These are phyloP conservation scores for Tortrix viridana DNA, from an alignment of 2,888 invertebrate genomes.

Conservation along the genomic window DNA sequence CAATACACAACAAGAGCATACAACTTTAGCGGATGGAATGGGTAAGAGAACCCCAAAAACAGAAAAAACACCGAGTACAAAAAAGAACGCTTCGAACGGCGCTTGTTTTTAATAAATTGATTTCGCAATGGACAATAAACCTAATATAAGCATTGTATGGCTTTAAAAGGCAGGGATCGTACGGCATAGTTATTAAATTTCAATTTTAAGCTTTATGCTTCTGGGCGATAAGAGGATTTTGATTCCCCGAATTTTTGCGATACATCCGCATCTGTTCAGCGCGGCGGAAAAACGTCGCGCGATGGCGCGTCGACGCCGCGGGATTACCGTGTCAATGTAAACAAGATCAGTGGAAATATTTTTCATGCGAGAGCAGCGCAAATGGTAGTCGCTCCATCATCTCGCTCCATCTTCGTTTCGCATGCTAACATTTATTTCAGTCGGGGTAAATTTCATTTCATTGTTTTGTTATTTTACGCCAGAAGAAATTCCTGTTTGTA, in stretches of 20 bases:
- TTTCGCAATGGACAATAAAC: conserved; percentile 20
- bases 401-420: conserved; percentile 64
- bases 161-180: conserved; percentile 7
- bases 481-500: conserved; percentile 47
- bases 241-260: conserved; percentile 57
- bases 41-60: neutral
- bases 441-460: conserved; percentile 48
- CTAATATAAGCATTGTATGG: conserved; percentile 10
- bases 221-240: conserved; percentile 71
- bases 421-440: conserved; percentile 69
- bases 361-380: conserved; percentile 67
- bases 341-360: conserved; percentile 74
- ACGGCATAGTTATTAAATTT: conserved; percentile 63
- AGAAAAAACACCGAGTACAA: conserved; percentile 1
- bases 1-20: too few species aligned
- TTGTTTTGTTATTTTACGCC: conserved; percentile 61
- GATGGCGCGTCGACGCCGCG: conserved; percentile 47
- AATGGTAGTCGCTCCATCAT: conserved; percentile 71
- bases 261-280: conserved; percentile 57
- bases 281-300: conserved; percentile 59
- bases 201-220: conserved; percentile 72
- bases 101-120: conserved; percentile 28
- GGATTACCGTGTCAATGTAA: conserved; percentile 76
- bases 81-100: neutral
- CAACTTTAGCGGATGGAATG: neutral